phyloP scores from a whole-genome alignment of 2,113 vertebrate species.

The Octodon degus region DNA sequence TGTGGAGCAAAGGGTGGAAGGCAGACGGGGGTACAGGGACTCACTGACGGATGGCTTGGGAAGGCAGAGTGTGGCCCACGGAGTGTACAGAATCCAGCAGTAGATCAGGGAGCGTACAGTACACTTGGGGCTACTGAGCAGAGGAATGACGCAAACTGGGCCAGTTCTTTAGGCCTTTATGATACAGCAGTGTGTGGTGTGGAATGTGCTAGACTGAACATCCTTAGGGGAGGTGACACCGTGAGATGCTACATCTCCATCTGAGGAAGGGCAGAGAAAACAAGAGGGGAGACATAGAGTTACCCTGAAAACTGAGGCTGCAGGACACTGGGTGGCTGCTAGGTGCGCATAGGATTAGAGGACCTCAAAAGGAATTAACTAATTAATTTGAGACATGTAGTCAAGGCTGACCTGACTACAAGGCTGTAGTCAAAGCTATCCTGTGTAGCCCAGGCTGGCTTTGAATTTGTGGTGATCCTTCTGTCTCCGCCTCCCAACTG shows the following conservation, averaged over 20 bases:
- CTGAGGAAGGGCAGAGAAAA: neutral
- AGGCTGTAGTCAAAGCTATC: neutral
- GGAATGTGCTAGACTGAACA: neutral
- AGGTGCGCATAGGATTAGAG: neutral
- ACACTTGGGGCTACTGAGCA: neutral
- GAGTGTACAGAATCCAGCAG: neutral
- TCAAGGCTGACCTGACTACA: neutral
- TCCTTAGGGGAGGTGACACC: neutral
- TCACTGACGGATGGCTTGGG: neutral
- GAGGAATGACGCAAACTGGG: neutral
- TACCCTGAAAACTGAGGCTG: neutral
- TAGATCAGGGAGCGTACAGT: neutral
- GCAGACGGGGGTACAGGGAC: neutral
- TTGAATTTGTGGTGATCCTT: neutral
- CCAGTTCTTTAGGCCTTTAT: neutral
- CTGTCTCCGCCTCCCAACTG: neutral
- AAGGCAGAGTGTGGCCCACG: neutral
- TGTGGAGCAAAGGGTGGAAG: neutral
- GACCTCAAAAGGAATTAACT: neutral
- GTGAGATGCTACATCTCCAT: neutral
- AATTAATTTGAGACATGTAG: neutral
- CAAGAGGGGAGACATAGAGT: neutral
- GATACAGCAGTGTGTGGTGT: neutral
- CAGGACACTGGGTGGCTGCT: neutral
- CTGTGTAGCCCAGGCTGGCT: neutral